These are phyloP conservation scores for Carcinoscorpius rotundicauda DNA, from an alignment of 1,140 invertebrate genomes.

Conservation along the genomic window DNA sequence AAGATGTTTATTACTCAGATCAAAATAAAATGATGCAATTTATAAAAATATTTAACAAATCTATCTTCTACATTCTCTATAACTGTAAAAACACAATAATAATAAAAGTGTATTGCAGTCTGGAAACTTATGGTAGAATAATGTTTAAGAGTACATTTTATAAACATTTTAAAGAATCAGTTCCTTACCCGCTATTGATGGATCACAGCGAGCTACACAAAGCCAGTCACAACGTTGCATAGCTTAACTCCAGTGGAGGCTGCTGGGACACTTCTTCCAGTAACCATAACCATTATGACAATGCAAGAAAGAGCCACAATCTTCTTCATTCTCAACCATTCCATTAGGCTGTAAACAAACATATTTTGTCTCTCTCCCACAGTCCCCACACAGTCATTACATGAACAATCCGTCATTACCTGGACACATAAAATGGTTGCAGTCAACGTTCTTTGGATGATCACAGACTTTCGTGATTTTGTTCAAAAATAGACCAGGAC, in stretches of 20 bases:
- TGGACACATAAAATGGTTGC: background rate
- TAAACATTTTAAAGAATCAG: too few species aligned
- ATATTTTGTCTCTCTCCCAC: constrained; percentile 2
- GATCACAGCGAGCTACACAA: background rate
- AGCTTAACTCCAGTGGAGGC: constrained; percentile 22
- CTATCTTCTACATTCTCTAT: too few species aligned
- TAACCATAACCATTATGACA: constrained; percentile 24
- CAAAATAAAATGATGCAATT: too few species aligned
- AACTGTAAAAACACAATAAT: too few species aligned
- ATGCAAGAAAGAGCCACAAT: constrained; percentile 13
- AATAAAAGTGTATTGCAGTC: too few species aligned
- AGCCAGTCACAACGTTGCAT: constrained; percentile 24
- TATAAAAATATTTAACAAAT: too few species aligned
- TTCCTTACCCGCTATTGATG: too few species aligned
- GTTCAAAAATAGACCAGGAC: constrained; percentile 9
- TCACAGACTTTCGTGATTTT: constrained; percentile 2
- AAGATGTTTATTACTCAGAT: too few species aligned
- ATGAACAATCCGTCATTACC: background rate
- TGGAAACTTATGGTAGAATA: too few species aligned
- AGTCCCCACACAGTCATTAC: too few species aligned
- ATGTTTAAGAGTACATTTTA: too few species aligned
- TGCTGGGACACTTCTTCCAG: constrained; percentile 21
- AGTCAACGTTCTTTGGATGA: constrained; percentile 3
- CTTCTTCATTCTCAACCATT: background rate
- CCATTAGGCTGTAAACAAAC: constrained; percentile 1